Evolutionary conservation across 1,140 invertebrate genomes (phyloP).

Genomic region (Solenopsis invicta): DNA sequence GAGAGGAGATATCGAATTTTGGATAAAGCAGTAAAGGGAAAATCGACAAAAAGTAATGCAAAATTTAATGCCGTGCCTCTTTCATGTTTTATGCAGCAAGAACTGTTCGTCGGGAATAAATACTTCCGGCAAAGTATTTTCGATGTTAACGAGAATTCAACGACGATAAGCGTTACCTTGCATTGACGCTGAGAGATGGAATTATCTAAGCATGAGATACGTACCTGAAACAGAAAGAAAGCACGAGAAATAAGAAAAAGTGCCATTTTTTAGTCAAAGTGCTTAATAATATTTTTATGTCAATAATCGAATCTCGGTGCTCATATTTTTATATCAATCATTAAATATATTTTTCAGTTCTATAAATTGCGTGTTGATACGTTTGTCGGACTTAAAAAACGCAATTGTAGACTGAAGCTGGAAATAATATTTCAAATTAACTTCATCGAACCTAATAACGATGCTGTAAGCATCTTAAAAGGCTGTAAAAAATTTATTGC

Average conservation of each 20-base stretch:
- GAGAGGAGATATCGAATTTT: not conserved
- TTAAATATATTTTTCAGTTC: too few relatives aligned
- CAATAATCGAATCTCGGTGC: too few relatives aligned
- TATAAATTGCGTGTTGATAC: too few relatives aligned
- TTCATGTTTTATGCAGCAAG: slow-evolving; percentile 14
- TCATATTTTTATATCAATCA: too few relatives aligned
- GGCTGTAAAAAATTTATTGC: too few relatives aligned
- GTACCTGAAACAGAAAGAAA: slow-evolving; percentile 75
- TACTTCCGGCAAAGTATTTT: not conserved
- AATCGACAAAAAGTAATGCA: not conserved
- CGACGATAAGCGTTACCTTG: slow-evolving; percentile 61
- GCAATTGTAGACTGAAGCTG: too few relatives aligned
- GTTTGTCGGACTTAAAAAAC: too few relatives aligned
- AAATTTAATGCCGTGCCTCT: not conserved
- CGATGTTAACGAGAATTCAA: slow-evolving; percentile 34
- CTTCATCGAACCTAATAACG: too few relatives aligned
- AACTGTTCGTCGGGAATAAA: not conserved
- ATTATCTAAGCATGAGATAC: slow-evolving; percentile 64
- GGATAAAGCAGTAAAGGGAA: not conserved
- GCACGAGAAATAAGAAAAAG: not conserved
- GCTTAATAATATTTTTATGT: too few relatives aligned
- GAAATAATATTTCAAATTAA: too few relatives aligned
- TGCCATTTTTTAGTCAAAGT: too few relatives aligned
- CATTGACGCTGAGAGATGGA: slow-evolving; percentile 55
- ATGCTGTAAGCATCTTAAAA: too few relatives aligned